Conservation (phyloP, 1,140 invertebrate species). For the Anoplolepis gracilipes region DNA sequence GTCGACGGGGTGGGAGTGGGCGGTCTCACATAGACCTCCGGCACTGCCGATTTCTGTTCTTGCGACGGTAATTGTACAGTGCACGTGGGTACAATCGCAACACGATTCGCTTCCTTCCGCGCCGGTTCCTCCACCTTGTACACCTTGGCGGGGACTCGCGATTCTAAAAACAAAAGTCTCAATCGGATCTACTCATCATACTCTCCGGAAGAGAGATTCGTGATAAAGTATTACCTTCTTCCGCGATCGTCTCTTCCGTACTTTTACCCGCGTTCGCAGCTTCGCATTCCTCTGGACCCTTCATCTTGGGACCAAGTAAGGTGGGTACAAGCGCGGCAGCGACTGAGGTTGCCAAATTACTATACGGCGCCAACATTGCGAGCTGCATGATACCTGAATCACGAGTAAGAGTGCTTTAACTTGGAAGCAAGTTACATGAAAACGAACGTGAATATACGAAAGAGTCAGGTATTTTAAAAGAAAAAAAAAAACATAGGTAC, state of each 20-base stretch:
- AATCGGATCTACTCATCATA: background rate
- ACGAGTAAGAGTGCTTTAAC: background rate
- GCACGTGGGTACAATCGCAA: background rate
- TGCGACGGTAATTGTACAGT: slow-evolving; percentile 27
- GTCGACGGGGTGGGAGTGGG: slow-evolving; percentile 82
- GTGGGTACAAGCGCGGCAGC: slow-evolving; percentile 87
- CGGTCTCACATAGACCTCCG: slow-evolving; percentile 83
- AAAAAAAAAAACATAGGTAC: background rate
- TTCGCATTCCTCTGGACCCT: slow-evolving; percentile 82
- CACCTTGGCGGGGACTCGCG: background rate
- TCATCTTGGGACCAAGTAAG: slow-evolving; percentile 85
- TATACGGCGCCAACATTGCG: slow-evolving; percentile 87
- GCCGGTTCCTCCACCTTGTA: slow-evolving; percentile 13
- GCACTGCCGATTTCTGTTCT: slow-evolving; percentile 76
- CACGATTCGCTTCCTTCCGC: slow-evolving; percentile 10
- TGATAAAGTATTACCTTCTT: slow-evolving; percentile 4
- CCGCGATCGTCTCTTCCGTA: slow-evolving; percentile 3
- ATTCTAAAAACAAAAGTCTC: slow-evolving; percentile 29
- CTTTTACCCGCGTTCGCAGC: slow-evolving; percentile 65
- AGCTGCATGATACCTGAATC: slow-evolving; percentile 87
- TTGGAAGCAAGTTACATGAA: background rate
- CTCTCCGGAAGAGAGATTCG: background rate
- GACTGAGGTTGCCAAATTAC: slow-evolving; percentile 87
- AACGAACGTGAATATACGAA: too few species aligned
- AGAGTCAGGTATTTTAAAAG: background rate